These are phyloP conservation scores for Ganaspis brasiliensis DNA, from an alignment of 2,888 invertebrate genomes.

Conservation along the genomic window DNA sequence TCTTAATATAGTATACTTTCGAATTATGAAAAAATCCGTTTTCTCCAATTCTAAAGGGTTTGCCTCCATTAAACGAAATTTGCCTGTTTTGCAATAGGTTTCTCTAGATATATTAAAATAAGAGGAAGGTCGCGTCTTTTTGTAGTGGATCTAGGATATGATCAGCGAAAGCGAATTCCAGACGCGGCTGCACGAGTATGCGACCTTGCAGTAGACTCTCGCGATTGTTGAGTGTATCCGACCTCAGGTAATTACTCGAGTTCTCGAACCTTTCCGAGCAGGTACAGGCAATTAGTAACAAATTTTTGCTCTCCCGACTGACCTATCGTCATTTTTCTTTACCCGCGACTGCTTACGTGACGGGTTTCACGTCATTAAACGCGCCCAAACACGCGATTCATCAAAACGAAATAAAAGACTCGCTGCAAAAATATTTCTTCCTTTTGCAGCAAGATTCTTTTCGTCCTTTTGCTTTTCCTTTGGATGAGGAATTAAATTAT, in stretches of 20 bases:
- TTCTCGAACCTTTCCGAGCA: conserved; percentile 25
- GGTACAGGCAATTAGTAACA: conserved; percentile 18
- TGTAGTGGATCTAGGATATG: not conserved
- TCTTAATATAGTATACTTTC: no score
- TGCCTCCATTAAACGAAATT: no score
- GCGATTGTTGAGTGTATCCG: conserved; percentile 5
- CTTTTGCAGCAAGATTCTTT: not conserved
- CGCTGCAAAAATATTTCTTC: not conserved
- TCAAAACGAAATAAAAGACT: conserved; percentile 7
- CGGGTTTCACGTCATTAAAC: conserved; percentile 25
- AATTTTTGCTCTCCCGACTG: not conserved
- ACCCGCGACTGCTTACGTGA: conserved; percentile 15
- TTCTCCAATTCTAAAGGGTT: no score
- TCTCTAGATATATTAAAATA: not conserved
- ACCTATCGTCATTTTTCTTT: not conserved
- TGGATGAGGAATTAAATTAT: not conserved
- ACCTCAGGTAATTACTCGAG: conserved; percentile 9
- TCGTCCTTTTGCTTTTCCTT: not conserved
- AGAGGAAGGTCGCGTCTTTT: not conserved
- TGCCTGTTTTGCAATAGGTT: no score
- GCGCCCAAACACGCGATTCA: conserved; percentile 28
- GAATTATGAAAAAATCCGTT: no score
- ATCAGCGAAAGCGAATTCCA: conserved; percentile 28
- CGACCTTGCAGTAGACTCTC: conserved; percentile 28
- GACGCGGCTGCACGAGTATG: conserved; percentile 6